Conservation (phyloP, 2,797 vertebrate genomes). For the Parauchenoglanis ngamensis region DNA sequence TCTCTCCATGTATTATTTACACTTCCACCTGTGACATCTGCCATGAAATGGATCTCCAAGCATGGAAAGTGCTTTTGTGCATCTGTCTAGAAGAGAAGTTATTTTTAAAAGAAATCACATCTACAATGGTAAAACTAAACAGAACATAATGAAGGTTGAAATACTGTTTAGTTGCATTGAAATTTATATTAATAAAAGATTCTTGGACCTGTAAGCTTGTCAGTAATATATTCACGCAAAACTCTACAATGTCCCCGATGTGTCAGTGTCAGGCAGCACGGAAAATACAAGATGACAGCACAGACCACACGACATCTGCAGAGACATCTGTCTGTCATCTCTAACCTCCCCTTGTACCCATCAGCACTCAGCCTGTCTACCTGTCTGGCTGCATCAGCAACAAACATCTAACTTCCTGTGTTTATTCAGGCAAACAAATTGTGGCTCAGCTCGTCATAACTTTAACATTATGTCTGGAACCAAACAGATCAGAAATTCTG, state of each 20-base stretch:
- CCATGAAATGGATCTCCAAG: not conserved
- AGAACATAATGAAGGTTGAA: not conserved
- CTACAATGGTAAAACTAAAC: not conserved
- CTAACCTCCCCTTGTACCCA: constrained; percentile 46
- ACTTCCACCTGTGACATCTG: not conserved
- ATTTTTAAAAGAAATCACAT: not conserved
- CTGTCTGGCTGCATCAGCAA: constrained; percentile 47
- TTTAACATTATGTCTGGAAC: not conserved
- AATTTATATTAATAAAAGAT: not conserved
- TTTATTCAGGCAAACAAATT: constrained; percentile 27
- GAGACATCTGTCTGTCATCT: constrained; percentile 45
- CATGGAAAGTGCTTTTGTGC: not conserved
- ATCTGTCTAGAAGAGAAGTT: not conserved
- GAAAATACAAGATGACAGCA: constrained; percentile 7
- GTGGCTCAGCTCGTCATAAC: not conserved
- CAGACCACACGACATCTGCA: constrained; percentile 42
- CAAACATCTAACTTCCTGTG: constrained; percentile 13
- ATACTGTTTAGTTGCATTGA: not conserved
- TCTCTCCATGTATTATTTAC: not conserved
- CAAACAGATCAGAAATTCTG: not conserved
- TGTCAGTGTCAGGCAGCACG: constrained; percentile 27
- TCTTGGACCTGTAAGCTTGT: not conserved
- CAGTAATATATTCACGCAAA: not conserved
- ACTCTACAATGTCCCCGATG: constrained; percentile 11
- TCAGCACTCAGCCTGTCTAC: constrained; percentile 40